Conservation (phyloP, 2,797 vertebrate genomes). For the Arctocebus calabarensis region DNA sequence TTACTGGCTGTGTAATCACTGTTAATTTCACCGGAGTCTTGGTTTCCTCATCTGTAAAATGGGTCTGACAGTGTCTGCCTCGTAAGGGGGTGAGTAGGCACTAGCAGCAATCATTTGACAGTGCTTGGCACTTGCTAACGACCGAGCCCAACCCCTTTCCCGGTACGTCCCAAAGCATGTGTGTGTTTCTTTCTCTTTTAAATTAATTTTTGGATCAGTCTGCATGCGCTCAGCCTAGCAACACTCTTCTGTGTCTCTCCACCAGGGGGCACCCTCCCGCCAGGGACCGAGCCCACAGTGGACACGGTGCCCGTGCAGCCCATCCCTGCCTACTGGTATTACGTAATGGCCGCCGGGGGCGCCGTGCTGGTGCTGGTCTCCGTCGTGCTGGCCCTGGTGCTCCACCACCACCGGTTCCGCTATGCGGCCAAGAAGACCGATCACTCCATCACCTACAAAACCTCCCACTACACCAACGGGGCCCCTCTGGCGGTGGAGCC, state of each 20-base stretch:
- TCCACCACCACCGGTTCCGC: slow-evolving; percentile 98
- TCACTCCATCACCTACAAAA: slow-evolving; percentile 98
- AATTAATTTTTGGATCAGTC: slow-evolving; percentile 83
- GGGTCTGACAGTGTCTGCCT: slow-evolving; percentile 1
- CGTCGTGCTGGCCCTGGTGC: slow-evolving; percentile 94
- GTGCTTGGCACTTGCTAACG: background rate
- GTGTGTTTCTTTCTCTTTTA: slow-evolving; percentile 74
- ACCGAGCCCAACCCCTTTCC: slow-evolving; percentile 1
- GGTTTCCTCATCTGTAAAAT: slow-evolving; percentile 32
- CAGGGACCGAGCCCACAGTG: slow-evolving; percentile 98
- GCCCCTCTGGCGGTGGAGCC: slow-evolving; percentile 93
- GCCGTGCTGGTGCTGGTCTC: slow-evolving; percentile 96
- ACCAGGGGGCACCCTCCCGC: slow-evolving; percentile 98
- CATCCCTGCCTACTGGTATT: slow-evolving; percentile 99
- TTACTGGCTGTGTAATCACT: background rate
- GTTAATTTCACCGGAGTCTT: background rate
- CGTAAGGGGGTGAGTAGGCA: background rate
- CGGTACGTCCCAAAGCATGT: slow-evolving; percentile 87
- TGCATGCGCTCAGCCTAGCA: slow-evolving; percentile 93
- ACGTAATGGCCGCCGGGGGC: slow-evolving; percentile 97
- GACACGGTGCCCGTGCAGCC: slow-evolving; percentile 97
- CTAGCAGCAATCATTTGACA: background rate
- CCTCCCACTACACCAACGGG: slow-evolving; percentile 92
- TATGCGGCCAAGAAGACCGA: slow-evolving; percentile 98
- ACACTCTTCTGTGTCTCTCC: slow-evolving; percentile 98